Percentiles rank a stretch among this genome's conserved stretches.
phyloP scores from a whole-genome alignment of 1,140 invertebrate species.

The Microvelia longipes region DNA sequence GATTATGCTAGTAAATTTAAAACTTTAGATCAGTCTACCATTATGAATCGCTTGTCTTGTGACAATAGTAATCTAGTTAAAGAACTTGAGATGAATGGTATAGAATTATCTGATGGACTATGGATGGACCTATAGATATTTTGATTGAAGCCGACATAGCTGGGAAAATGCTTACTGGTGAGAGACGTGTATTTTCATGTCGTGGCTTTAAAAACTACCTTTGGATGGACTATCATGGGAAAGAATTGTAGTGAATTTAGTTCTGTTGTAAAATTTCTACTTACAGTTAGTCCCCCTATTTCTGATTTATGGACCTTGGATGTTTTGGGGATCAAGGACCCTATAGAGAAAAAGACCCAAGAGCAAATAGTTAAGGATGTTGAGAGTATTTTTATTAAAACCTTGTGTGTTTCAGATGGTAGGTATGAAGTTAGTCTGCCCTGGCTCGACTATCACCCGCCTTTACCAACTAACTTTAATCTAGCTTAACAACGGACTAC shows the following conservation, averaged over 20 bases:
- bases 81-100: conserved; percentile 2
- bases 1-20: conserved; percentile 3
- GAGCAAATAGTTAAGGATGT: not conserved
- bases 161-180: conserved; percentile 1
- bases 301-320: not conserved
- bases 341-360: not conserved
- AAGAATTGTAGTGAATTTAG: not conserved
- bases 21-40: not conserved
- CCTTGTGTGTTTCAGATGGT: not conserved
- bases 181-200: not conserved
- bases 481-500: not conserved
- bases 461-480: not conserved
- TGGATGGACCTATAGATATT: conserved; percentile 6
- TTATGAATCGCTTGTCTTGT: not conserved
- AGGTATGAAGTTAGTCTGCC: not conserved
- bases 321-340: not conserved
- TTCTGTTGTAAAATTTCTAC: not conserved
- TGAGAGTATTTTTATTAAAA: not conserved
- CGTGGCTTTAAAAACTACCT: not conserved
- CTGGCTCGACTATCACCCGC: not conserved
- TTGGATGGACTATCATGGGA: not conserved
- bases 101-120: not conserved
- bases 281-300: not conserved
- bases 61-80: not conserved
- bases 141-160: conserved; percentile 8